Evolutionary conservation across 35 echinoderm and acorn worm genomes (phyloP), one percentile per base, ranked within the genome.

Genomic region (Strongylocentrotus purpuratus): DNA sequence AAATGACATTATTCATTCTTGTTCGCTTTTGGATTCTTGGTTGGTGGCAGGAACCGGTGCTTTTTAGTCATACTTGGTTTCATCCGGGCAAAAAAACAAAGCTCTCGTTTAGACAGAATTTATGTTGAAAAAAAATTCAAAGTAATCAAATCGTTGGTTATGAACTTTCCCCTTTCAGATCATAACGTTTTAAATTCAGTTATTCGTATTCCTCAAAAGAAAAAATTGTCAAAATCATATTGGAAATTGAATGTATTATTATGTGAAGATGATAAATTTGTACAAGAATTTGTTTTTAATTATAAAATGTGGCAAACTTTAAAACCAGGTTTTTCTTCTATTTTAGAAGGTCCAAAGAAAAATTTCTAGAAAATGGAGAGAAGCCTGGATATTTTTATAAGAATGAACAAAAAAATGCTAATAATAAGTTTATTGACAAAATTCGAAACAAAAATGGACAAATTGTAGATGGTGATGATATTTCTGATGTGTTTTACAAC

Each of bases 291-390:
- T 1, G 2, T 28, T 47, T 45, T 45, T 94, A 17, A 22, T 45
- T 94, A 45, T 32, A 33, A 35, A 32, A 85, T 45, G 58, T 94
- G 94, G 94, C 50, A 33, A 94, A 94, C 52, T 13, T 78, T 78
- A 94, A 71, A 94, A 94, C 58, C 33, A 86, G 35, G 33, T 86
- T 78, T 94, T 35, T 28, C 61, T 85, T 61, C 58, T 31, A 85
- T 94, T 85, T 45, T 41, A 33, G 59, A 60, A 33, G 96, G 18
- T 95, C 96, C 0, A 94, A 70, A 61, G 86, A 89, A 7, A 87
- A 91, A 55, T 95, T 86, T 48, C 31, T 87, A 55, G 96, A 95
- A 89, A 95, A 94, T 25, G 95, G 95, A 15, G 95, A 97, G 91
- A 61, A 11, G 15, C 60, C 95, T 15, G 59, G 92, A 61, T 97